Base-by-base conservation (phyloP, 2,888 invertebrate species). In the Aphodius sticticus region DNA sequence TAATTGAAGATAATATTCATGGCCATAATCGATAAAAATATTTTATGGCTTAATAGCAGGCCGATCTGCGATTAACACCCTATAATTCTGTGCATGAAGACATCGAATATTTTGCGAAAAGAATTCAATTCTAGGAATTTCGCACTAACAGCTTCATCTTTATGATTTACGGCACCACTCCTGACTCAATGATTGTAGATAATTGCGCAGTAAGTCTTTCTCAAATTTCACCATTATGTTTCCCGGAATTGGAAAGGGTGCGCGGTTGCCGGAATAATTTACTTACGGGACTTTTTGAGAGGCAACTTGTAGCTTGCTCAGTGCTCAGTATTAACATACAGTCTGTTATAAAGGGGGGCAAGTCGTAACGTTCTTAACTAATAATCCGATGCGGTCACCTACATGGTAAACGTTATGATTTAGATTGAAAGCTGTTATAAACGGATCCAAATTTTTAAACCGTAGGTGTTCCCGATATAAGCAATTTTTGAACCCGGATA, bases 21-120 rank as follows among this genome's bases (percentile, higher is more conserved):
- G 7, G 6, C 53, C 53, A 5, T 12, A 12, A 53, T 53, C 53
- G 53, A 53, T 53, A 53, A 53, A 53, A 53, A 53, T 12, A 12
- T 53, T 53, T 53, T 53, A 53, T 12, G 12, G 12, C 53, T 53
- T 53, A 53, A 53, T 53, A 53, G 53, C 53, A 12, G 53, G 12
- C 53, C 26, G 26, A 26, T 26, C 26, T 26, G 26, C 26, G 26
- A 26, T 53, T 53, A 53, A 53, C 53, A 53, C 53, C 9, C 53
- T 53, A 53, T 53, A 53, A 53, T 53, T 53, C 53, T 1, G 53
- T 12, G 53, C 53, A 53, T 53, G 53, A 53, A 53, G 53, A 53
- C 53, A 53, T 53, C 53, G 53, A 53, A 53, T 53, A 53, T 53
- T 53, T 53, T 53, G 53, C 53, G 53, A 53, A 53, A 53, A 53